Conservation (phyloP, 1,140 invertebrate species). For the Orchesella cincta region DNA sequence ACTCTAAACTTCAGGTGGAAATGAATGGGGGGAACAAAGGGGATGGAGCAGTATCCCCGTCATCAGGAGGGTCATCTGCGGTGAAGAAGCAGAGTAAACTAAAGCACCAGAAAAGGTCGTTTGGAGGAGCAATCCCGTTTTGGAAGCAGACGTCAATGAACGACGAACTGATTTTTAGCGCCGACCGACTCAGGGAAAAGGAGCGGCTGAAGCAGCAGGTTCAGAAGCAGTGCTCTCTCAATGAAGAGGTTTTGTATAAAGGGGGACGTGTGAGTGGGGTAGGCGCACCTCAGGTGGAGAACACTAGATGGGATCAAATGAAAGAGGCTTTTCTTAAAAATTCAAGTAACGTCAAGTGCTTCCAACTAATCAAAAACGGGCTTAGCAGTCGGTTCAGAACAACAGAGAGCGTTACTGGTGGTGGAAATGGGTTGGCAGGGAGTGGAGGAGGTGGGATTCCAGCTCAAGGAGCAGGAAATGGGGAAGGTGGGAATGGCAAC, state of each 20-base stretch:
- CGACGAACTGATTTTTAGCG: constrained; percentile 79
- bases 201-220: constrained; percentile 80
- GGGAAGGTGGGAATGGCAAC: neutral
- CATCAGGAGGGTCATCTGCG: constrained; percentile 37
- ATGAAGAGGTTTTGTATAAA: constrained; percentile 77
- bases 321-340: constrained; percentile 70
- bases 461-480: too few relatives aligned
- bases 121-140: constrained; percentile 55
- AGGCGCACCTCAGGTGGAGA: constrained; percentile 34
- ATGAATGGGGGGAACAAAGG: constrained; percentile 54
- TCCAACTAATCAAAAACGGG: constrained; percentile 81
- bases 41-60: constrained; percentile 57
- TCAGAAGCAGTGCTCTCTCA: constrained; percentile 82
- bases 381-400: constrained; percentile 63
- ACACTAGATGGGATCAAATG: constrained; percentile 62
- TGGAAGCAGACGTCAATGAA: constrained; percentile 85
- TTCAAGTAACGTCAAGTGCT: constrained; percentile 71
- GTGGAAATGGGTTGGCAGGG: neutral
- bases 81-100: neutral
- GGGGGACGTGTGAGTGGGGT: neutral
- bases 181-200: constrained; percentile 77
- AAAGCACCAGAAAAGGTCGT: constrained; percentile 24
- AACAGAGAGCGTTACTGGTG: constrained; percentile 30
- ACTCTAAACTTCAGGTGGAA: constrained; percentile 53
- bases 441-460: constrained; percentile 21